Percentiles rank a stretch among this genome's conserved stretches.
Evolutionary conservation across 2,797 vertebrate species (phyloP).

Genomic region (Lutjanus argentimaculatus): DNA sequence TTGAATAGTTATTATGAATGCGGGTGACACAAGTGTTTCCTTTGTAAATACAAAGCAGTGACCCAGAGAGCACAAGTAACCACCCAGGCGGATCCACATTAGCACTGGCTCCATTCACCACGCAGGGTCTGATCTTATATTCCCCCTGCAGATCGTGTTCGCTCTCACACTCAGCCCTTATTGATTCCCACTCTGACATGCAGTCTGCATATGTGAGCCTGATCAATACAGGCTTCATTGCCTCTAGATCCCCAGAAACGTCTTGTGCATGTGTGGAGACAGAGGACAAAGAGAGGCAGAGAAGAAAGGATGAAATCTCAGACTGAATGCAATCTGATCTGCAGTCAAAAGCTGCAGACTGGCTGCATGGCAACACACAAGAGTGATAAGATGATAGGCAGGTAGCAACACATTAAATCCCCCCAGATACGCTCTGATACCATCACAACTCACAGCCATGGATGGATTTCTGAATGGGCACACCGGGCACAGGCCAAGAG

Average conservation of each 20-base stretch:
- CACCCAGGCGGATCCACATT: not conserved
- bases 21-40: slow-evolving; percentile 7
- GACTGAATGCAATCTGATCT: slow-evolving; percentile 33
- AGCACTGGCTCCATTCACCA: slow-evolving; percentile 33
- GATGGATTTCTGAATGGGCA: too few relatives aligned
- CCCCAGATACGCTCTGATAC: not conserved
- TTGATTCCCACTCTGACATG: slow-evolving; percentile 55
- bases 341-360: not conserved
- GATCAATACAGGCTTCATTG: slow-evolving; percentile 53
- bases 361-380: not conserved
- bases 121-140: slow-evolving; percentile 3
- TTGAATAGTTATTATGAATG: slow-evolving; percentile 11
- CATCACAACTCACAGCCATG: not conserved
- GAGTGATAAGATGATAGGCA: slow-evolving; percentile 2
- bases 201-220: slow-evolving; percentile 39
- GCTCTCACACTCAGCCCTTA: slow-evolving; percentile 36
- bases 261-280: not conserved
- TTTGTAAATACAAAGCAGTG: slow-evolving; percentile 18
- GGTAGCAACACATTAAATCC: not conserved
- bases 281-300: slow-evolving; percentile 8
- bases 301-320: not conserved
- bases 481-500: too few relatives aligned
- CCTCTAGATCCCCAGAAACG: not conserved
- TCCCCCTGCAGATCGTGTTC: slow-evolving; percentile 25
- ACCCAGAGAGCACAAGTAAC: slow-evolving; percentile 9